phyloP scores from a whole-genome alignment of 2,113 vertebrate genomes.

The Cyanoliseus patagonus region DNA sequence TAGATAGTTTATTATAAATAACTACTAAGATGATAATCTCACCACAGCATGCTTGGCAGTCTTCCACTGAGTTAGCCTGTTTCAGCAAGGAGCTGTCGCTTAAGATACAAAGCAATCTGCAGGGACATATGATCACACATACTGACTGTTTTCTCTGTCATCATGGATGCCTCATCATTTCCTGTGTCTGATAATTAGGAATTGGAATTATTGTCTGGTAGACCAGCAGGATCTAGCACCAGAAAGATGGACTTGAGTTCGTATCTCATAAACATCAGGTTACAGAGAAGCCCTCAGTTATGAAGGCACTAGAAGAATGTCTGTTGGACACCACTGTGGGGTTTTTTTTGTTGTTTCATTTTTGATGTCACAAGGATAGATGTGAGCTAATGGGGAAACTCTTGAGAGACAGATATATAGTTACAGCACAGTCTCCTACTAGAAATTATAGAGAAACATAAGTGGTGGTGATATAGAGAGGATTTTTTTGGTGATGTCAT shows the following conservation, averaged over 20 bases:
- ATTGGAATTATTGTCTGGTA: conserved; percentile 31
- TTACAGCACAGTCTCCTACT: neutral
- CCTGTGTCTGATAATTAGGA: conserved; percentile 55
- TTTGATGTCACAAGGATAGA: neutral
- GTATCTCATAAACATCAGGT: neutral
- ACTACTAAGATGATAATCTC: conserved; percentile 68
- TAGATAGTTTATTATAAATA: conserved; percentile 63
- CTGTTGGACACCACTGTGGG: neutral
- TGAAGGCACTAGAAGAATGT: neutral
- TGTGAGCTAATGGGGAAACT: neutral
- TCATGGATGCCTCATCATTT: conserved; percentile 65
- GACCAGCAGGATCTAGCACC: conserved; percentile 38
- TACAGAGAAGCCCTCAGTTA: neutral
- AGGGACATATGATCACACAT: conserved; percentile 67
- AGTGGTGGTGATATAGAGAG: neutral
- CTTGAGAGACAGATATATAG: neutral
- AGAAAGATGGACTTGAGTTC: neutral
- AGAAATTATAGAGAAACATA: neutral
- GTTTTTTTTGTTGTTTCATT: neutral
- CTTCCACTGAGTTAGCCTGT: conserved; percentile 66
- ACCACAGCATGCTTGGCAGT: conserved; percentile 57
- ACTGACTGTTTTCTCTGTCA: conserved; percentile 68
- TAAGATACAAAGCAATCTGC: conserved; percentile 69
- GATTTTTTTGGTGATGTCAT: neutral
- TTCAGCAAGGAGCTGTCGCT: conserved; percentile 65